These are phyloP conservation scores for Acipenser oxyrinchus DNA, from an alignment of 2,797 vertebrate species.

Conservation along the genomic window DNA sequence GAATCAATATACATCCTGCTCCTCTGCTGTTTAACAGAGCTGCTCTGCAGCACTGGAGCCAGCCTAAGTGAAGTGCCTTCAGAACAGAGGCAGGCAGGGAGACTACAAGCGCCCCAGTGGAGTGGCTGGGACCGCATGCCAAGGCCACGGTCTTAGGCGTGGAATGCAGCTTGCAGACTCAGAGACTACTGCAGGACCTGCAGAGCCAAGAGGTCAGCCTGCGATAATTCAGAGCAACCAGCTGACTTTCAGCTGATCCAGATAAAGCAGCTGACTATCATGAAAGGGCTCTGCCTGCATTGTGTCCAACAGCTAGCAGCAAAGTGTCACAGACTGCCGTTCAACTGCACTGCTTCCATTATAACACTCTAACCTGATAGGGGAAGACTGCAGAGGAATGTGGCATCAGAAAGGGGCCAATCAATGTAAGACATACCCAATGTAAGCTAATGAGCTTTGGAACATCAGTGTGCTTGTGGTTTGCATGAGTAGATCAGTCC, in stretches of 20 bases:
- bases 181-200: conserved; percentile 1
- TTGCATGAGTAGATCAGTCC: too few relatives aligned
- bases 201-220: not conserved
- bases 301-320: not conserved
- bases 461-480: too few relatives aligned
- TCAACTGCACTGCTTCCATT: not conserved
- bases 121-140: not conserved
- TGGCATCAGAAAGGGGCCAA: too few relatives aligned
- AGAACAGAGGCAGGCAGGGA: not conserved
- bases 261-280: not conserved
- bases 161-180: conserved; percentile 3
- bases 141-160: not conserved
- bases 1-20: not conserved
- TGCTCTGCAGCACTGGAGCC: not conserved
- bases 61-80: conserved; percentile 2
- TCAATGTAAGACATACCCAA: too few relatives aligned
- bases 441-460: too few relatives aligned
- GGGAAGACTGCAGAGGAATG: too few relatives aligned
- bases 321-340: conserved; percentile 1
- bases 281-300: conserved; percentile 16
- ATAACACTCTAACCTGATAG: not conserved
- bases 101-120: not conserved
- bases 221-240: conserved; percentile 17
- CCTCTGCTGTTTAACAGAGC: not conserved
- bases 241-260: conserved; percentile 32